Evolutionary conservation across 2,797 vertebrate genomes (phyloP), one percentile per base, ranked within the genome.

Genomic region (Taenioides sp.): DNA sequence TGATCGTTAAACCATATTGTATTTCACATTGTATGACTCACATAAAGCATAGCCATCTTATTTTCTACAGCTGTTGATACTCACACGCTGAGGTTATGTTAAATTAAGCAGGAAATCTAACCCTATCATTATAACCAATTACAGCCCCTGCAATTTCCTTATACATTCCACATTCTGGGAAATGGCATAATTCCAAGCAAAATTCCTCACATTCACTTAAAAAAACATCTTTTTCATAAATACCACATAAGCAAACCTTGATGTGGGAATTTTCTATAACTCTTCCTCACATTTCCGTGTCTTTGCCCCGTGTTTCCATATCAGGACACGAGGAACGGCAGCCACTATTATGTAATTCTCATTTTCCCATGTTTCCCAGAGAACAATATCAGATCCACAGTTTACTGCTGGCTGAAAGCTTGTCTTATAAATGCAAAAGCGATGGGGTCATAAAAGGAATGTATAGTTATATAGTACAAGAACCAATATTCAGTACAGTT

Each of bases 341-440:
- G 70, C n/a, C 22, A 47, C 65, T 5, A 40, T 82, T 86, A 83
- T 50, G 75, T 69, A 88, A 90, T 67, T 7, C 79, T 77, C 62
- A 86, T 74, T 72, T 86, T 83, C 83, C 77, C 83, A 81, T 80
- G 78, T 67, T 58, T 84, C 69, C 80, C 72, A 65, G 37, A 78
- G 71, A 61, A 18, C 71, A 77, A 82, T 78, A 37, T 55, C 78
- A 76, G 81, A 87, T 73, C 70, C 73, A 77, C 58, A 28, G 34
- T 10, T 2, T 37, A 23, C 40, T 20, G 27, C 61, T 1, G 10
- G 11, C 72, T 37, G 60, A 57, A 76, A 69, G 72, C 67, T 28
- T 73, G 81, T 79, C 79, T 87, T n/a, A 76, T 34, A 7, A 34
- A 9, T 34, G 34, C 2, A 10, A 37, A 37, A 37, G 34, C 2